Base-by-base conservation (phyloP, 2,888 invertebrate genomes). In the Autographa pulchrina region DNA sequence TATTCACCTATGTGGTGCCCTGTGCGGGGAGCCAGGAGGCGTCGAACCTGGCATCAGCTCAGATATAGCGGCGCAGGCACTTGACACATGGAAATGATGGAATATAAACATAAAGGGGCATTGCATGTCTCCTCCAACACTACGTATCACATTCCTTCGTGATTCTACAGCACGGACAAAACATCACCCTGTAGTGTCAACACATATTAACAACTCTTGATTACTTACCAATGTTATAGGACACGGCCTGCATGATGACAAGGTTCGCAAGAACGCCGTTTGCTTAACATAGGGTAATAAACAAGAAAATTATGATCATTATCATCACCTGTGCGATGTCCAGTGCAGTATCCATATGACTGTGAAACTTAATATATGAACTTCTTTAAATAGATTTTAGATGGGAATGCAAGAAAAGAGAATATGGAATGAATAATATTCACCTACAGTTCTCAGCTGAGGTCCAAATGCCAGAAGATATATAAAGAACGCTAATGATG, bases 21-120 rank as follows among this genome's bases (percentile, higher is more conserved):
- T 56, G 54, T 56, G 54, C 13, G 54, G 54, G 54, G 54, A 56
- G 8, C 54, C 54, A 16, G 52, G 68, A 38, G 32, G 54, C 35
- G 54, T 60, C 48, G 62, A 20, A 38, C 70, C 65, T 48, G 38
- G 25, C 18, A 65, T 59, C 43, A 65, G 62, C 48, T 54, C 25
- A 41, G 59, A 43, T 61, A 61, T 62, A 43, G 48, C 58, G 25
- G 59, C 62, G 60, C 18, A 25, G 54, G 20, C 25, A 64, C 67
- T 54, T 56, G 54, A 56, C 18, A 54, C 54, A 56, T 56, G 54
- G 54, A 25, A 25, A 25, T 25, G 25, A 25, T 25, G 1, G 25
- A 56, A 56, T 56, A 25, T 56, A 56, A 56, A 56, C 54, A 56
- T 48, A 56, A 56, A 13, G 20, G 18, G 13, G 54, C 54, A 25